Evolutionary conservation across 92 coral and sea anemone genomes (phyloP).

Genomic region (Porites evermanni): DNA sequence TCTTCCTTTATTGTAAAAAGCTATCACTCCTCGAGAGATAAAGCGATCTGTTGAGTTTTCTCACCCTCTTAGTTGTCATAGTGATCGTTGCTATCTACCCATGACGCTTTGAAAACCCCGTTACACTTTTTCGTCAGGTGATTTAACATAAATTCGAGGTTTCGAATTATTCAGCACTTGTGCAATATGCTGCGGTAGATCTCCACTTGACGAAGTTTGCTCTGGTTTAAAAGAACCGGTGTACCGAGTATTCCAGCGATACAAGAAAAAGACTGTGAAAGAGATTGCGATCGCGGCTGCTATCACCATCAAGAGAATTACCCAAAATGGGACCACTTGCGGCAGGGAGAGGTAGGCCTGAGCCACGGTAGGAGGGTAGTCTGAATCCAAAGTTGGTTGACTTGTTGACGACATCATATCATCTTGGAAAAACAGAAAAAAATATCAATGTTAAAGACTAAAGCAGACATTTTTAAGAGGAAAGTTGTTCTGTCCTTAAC

Average conservation of each 20-base stretch:
- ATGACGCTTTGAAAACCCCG: neutral
- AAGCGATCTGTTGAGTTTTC: neutral
- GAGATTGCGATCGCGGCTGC: constrained; percentile 72
- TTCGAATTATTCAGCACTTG: neutral
- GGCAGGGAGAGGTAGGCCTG: constrained; percentile 26
- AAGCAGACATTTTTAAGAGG: neutral
- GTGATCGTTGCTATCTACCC: neutral
- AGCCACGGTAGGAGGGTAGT: constrained; percentile 8
- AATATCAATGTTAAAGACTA: neutral
- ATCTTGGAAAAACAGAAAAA: neutral
- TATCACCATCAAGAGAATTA: constrained; percentile 67
- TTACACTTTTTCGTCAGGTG: constrained; percentile 34
- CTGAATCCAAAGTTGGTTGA: neutral
- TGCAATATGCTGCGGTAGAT: constrained; percentile 26
- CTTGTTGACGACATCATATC: constrained; percentile 4
- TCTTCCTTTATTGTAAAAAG: neutral
- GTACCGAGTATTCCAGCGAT: constrained; percentile 90
- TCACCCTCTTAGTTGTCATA: neutral
- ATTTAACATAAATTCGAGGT: constrained; percentile 36
- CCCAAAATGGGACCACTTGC: constrained; percentile 80
- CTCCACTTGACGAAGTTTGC: constrained; percentile 54
- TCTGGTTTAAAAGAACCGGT: constrained; percentile 87
- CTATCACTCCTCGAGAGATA: neutral
- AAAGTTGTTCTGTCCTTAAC: neutral
- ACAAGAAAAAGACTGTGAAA: constrained; percentile 73